Evolutionary conservation across 2,888 invertebrate genomes (phyloP).

Genomic region (Drosophila nr. perissopoda): DNA sequence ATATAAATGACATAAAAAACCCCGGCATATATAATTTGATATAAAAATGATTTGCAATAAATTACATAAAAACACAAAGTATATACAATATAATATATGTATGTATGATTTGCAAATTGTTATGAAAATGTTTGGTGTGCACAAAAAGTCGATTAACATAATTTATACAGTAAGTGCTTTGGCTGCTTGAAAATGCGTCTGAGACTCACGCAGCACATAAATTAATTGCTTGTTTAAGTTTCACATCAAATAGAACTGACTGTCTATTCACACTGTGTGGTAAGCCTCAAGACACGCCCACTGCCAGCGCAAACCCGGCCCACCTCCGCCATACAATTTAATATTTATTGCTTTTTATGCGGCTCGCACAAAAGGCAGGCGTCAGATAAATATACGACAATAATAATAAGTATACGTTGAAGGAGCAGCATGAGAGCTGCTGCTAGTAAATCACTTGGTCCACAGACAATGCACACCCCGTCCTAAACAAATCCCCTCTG

Average conservation of each 20-base stretch:
- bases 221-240: conserved; percentile 69
- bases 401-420: conserved; percentile 56
- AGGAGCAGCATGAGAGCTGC: conserved; percentile 19
- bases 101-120: not conserved
- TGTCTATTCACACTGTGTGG: conserved; percentile 46
- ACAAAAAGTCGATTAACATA: conserved; percentile 24
- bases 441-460: conserved; percentile 54
- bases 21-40: too few relatives aligned
- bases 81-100: not conserved
- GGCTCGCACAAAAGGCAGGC: conserved; percentile 63
- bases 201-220: conserved; percentile 32
- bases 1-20: not conserved
- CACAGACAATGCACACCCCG: conserved; percentile 28
- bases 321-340: conserved; percentile 48
- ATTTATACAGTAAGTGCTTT: conserved; percentile 32
- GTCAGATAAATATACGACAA: conserved; percentile 70
- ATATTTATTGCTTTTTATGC: conserved; percentile 69
- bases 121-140: not conserved
- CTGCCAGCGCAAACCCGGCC: not conserved
- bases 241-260: conserved; percentile 52
- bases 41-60: not conserved
- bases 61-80: not conserved
- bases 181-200: conserved; percentile 11
- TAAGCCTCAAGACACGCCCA: conserved; percentile 29
- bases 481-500: not conserved